Conservation (phyloP, 2,113 vertebrate species). For the Ondatra zibethicus region DNA sequence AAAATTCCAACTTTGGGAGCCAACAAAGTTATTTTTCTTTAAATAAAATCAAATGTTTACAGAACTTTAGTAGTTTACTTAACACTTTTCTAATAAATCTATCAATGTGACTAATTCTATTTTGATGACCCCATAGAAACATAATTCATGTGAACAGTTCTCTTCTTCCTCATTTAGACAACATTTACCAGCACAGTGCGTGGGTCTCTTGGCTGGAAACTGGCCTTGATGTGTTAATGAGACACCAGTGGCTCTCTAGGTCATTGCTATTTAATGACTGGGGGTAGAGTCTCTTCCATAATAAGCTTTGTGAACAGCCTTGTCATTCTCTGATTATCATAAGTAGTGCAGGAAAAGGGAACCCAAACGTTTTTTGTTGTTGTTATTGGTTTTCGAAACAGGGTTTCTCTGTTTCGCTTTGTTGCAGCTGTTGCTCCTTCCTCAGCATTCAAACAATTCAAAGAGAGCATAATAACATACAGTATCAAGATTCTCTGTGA, state of each 20-base stretch:
- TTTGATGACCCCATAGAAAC: background rate
- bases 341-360: background rate
- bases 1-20: background rate
- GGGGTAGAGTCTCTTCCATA: background rate
- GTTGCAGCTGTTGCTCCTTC: too few relatives aligned
- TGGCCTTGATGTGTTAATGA: background rate
- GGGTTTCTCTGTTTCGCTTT: too few relatives aligned
- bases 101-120: background rate
- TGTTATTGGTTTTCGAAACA: too few relatives aligned
- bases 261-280: background rate
- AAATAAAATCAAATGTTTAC: background rate
- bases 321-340: background rate
- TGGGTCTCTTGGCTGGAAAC: background rate
- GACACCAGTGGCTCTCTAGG: background rate
- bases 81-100: background rate
- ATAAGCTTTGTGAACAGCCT: background rate
- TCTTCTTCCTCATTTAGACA: background rate
- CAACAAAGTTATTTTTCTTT: background rate
- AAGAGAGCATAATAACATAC: too few relatives aligned
- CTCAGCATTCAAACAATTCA: too few relatives aligned
- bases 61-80: background rate
- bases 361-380: too few relatives aligned
- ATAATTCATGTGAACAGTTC: conserved; percentile 7
- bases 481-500: too few relatives aligned
- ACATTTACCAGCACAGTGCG: background rate